These are phyloP conservation scores for Lycaena phlaeas DNA, from an alignment of 2,888 invertebrate genomes.

Conservation along the genomic window DNA sequence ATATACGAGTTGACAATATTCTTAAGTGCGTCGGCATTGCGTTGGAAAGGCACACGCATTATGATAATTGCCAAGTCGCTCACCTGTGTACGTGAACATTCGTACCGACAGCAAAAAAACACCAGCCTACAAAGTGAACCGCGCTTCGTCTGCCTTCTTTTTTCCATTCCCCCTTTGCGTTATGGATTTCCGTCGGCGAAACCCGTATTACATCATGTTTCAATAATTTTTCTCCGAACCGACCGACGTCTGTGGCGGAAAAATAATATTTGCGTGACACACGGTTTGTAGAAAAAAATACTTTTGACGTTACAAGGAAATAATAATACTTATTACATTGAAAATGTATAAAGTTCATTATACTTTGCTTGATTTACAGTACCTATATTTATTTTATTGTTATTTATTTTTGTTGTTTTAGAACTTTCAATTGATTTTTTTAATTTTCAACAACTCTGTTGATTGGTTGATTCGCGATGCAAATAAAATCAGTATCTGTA, in stretches of 20 bases:
- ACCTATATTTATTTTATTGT: no score
- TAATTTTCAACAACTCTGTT: no score
- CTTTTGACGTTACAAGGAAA: background rate
- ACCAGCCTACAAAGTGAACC: constrained; percentile 27
- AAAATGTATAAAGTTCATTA: no score
- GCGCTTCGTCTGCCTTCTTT: constrained; percentile 24
- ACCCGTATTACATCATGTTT: constrained; percentile 19
- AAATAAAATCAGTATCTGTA: no score
- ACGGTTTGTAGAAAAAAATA: constrained; percentile 7
- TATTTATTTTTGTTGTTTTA: no score
- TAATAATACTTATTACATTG: constrained; percentile 2
- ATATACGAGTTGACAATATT: background rate
- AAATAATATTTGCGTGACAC: constrained; percentile 19
- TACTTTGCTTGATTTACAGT: no score
- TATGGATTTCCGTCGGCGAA: constrained; percentile 26
- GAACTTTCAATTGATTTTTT: no score
- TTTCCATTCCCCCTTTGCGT: constrained; percentile 21
- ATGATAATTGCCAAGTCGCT: constrained; percentile 21
- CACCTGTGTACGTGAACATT: constrained; percentile 20
- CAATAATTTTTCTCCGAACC: constrained; percentile 23
- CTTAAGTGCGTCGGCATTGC: constrained; percentile 6
- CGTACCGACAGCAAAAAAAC: constrained; percentile 17
- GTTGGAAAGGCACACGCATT: constrained; percentile 18
- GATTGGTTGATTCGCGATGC: no score
- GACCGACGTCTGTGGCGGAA: constrained; percentile 15